phyloP scores from a whole-genome alignment of 2,888 invertebrate genomes.

The Drosophila engyochracea region DNA sequence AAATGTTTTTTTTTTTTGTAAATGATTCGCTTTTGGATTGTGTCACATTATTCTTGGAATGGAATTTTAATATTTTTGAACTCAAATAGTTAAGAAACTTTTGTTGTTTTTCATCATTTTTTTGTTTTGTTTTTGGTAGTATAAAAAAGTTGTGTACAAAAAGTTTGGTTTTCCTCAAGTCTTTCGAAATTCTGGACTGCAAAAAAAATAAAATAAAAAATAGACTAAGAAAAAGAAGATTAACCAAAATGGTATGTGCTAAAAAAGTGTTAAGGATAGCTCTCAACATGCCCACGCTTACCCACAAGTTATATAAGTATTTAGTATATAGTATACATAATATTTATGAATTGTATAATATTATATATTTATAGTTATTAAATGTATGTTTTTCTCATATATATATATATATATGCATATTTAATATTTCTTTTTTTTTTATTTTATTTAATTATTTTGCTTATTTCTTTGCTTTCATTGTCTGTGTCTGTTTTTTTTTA shows the following conservation, averaged over 20 bases:
- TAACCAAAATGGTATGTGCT: conserved; percentile 3
- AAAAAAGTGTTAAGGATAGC: conserved; percentile 20
- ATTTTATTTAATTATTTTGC: conserved; percentile 27
- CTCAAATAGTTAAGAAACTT: conserved; percentile 3
- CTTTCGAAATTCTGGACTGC: conserved; percentile 16
- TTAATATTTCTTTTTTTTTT: conserved; percentile 12
- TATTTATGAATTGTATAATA: conserved; percentile 12
- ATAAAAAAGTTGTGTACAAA: conserved; percentile 38
- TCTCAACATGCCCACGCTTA: conserved; percentile 36
- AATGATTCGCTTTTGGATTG: conserved; percentile 33
- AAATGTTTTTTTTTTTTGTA: conserved; percentile 16
- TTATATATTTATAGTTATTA: background rate
- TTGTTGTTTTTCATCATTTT: background rate
- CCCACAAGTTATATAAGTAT: conserved; percentile 16
- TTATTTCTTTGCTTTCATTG: conserved; percentile 13
- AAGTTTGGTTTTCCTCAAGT: conserved; percentile 14
- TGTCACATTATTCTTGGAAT: conserved; percentile 43
- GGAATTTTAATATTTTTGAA: conserved; percentile 35
- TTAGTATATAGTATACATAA: conserved; percentile 15
- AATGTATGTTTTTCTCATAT: background rate
- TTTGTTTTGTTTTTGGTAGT: background rate
- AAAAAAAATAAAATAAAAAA: background rate
- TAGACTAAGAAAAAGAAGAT: background rate
- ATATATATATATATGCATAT: background rate
- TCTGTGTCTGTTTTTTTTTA: background rate